These are phyloP conservation scores for Pedionomus torquatus DNA, from an alignment of 2,113 vertebrate genomes.

Conservation along the genomic window DNA sequence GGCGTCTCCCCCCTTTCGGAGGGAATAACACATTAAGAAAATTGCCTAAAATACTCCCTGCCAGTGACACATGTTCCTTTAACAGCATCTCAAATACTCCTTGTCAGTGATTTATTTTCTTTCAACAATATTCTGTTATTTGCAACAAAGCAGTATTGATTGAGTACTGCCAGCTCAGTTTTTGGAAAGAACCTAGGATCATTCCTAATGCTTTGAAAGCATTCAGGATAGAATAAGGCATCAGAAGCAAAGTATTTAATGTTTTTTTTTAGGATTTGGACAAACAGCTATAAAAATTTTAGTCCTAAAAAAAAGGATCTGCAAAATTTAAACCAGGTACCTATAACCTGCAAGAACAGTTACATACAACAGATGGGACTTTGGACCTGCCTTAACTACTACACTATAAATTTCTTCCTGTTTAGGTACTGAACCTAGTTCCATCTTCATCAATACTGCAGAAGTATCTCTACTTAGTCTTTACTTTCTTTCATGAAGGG, in stretches of 20 bases:
- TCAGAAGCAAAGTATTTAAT: neutral
- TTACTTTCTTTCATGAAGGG: neutral
- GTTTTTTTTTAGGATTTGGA: neutral
- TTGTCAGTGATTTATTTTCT: accelerated
- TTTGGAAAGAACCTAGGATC: neutral
- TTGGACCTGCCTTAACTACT: conserved; percentile 5
- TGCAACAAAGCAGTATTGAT: neutral
- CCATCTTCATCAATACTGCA: neutral
- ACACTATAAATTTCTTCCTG: neutral
- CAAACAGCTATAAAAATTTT: neutral
- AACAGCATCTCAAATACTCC: neutral
- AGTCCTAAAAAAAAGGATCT: neutral
- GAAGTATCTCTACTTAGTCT: neutral
- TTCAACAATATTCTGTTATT: neutral
- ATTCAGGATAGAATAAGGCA: neutral
- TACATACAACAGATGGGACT: neutral
- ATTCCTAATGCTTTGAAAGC: neutral
- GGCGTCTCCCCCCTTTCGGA: neutral
- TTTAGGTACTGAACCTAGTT: neutral
- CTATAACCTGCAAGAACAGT: neutral
- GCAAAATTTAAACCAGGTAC: neutral
- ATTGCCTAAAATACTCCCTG: neutral
- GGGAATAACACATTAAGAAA: neutral
- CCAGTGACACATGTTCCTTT: neutral
- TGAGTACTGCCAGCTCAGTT: neutral